Conservation (phyloP, 1,140 invertebrate species). For the Battus philenor region DNA sequence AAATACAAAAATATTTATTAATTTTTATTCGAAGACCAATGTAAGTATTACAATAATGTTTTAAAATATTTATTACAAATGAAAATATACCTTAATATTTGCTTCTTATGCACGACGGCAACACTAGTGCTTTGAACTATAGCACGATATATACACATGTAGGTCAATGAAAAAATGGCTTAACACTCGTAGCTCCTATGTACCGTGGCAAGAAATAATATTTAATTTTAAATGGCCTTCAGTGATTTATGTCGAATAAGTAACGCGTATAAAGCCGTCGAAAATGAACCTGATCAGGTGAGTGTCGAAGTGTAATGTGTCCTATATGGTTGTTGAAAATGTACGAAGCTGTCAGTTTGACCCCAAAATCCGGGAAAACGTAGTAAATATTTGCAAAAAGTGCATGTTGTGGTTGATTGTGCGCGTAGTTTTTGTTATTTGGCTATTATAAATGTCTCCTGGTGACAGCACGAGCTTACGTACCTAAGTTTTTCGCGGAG, state of each 20-base stretch:
- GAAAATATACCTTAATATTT: no score
- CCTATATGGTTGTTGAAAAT: constrained; percentile 64
- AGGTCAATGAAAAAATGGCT: constrained; percentile 76
- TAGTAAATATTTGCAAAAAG: constrained; percentile 39
- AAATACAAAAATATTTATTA: no score
- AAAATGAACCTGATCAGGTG: constrained; percentile 73
- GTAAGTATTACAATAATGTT: no score
- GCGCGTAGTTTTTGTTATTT: constrained; percentile 11
- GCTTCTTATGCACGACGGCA: constrained; percentile 32
- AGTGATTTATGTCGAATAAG: constrained; percentile 75
- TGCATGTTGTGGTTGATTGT: constrained; percentile 30
- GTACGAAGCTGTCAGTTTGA: constrained; percentile 71
- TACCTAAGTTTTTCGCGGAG: constrained; percentile 28
- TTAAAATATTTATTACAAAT: no score
- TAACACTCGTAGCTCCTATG: constrained; percentile 67
- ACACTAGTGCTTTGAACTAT: constrained; percentile 40
- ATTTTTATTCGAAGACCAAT: no score
- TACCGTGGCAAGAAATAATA: constrained; percentile 71
- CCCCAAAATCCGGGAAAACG: constrained; percentile 67
- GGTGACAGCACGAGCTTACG: constrained; percentile 11
- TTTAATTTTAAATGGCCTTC: constrained; percentile 76
- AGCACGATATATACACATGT: constrained; percentile 66
- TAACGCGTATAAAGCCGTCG: constrained; percentile 70
- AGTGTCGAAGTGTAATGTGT: constrained; percentile 53
- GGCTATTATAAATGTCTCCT: constrained; percentile 10